Percentiles rank a stretch among this genome's conserved stretches.
phyloP scores from a whole-genome alignment of 2,888 invertebrate species.

The Leucoptera coffeella region DNA sequence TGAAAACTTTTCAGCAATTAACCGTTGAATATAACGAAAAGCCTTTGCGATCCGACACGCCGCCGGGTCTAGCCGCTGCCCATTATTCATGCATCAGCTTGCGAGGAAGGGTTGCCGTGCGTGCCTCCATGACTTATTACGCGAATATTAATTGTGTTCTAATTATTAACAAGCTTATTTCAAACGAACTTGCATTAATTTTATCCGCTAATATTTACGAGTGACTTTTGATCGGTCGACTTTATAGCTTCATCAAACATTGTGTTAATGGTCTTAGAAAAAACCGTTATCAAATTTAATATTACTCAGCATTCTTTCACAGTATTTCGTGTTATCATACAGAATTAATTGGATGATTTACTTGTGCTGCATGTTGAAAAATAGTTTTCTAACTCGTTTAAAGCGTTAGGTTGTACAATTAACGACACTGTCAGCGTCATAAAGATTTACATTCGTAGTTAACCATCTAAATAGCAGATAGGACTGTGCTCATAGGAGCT shows the following conservation, averaged over 20 bases:
- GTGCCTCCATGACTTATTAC: slow-evolving; percentile 33
- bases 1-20: slow-evolving; percentile 54
- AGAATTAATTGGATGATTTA: background rate
- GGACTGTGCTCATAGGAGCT: slow-evolving; percentile 17
- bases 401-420: too few relatives aligned
- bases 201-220: too few relatives aligned
- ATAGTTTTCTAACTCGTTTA: too few relatives aligned
- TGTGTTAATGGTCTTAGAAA: too few relatives aligned
- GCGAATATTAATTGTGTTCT: slow-evolving; percentile 29
- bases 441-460: slow-evolving; percentile 21
- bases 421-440: slow-evolving; percentile 15
- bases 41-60: slow-evolving; percentile 22
- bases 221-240: too few relatives aligned
- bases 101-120: slow-evolving; percentile 36
- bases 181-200: too few relatives aligned
- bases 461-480: slow-evolving; percentile 11
- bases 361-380: background rate
- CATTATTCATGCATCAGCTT: slow-evolving; percentile 46
- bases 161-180: too few relatives aligned
- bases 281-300: background rate
- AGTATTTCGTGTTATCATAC: background rate
- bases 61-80: slow-evolving; percentile 2
- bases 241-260: too few relatives aligned
- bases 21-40: slow-evolving; percentile 49
- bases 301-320: background rate